Conservation (phyloP, 2,113 vertebrate species). For the Puffinus mauretanicus region DNA sequence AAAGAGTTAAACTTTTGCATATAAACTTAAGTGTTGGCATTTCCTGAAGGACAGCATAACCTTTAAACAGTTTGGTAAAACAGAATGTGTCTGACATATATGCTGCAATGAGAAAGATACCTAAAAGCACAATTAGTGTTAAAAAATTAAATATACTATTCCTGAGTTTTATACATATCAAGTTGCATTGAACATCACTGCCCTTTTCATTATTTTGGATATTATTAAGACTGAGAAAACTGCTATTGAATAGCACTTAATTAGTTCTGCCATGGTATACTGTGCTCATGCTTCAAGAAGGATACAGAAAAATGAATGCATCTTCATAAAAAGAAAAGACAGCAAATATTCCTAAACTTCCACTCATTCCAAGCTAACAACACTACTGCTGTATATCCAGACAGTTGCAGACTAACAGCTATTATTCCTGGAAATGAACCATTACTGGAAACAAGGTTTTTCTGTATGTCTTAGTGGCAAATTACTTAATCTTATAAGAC, state of each 20-base stretch:
- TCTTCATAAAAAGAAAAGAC: neutral
- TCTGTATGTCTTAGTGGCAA: neutral
- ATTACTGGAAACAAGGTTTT: neutral
- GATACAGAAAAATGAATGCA: neutral
- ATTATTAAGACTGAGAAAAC: neutral
- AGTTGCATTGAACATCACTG: neutral
- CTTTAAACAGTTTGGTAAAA: constrained; percentile 33
- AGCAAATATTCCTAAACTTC: neutral
- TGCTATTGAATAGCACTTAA: neutral
- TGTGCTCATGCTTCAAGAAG: neutral
- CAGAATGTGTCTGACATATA: neutral
- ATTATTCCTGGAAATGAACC: neutral
- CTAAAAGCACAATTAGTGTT: constrained; percentile 3
- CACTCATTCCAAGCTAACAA: neutral
- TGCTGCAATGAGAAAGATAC: neutral
- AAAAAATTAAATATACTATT: neutral
- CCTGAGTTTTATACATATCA: neutral
- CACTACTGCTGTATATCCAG: neutral
- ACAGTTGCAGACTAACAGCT: neutral
- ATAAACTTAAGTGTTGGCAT: constrained; percentile 5
- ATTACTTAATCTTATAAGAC: neutral
- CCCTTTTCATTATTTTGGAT: neutral
- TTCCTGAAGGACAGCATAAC: constrained; percentile 37
- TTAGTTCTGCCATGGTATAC: neutral
- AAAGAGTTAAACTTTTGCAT: neutral